phyloP scores from a whole-genome alignment of 2,888 invertebrate species.

The Eupithecia insigniata region DNA sequence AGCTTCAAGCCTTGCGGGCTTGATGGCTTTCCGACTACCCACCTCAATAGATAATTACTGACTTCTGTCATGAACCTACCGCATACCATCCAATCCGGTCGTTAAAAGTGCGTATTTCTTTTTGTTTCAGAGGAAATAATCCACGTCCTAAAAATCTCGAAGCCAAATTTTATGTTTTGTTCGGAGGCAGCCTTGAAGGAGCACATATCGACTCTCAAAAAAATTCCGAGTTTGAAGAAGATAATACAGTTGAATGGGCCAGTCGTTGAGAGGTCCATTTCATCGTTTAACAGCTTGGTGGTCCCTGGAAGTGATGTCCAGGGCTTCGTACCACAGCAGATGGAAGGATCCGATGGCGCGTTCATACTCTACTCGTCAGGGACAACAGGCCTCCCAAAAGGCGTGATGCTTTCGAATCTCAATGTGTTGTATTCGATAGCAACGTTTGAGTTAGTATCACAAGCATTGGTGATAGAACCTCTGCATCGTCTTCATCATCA shows the following conservation, averaged over 20 bases:
- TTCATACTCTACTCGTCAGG: conserved; percentile 86
- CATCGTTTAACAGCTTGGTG: conserved; percentile 45
- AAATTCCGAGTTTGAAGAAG: conserved; percentile 68
- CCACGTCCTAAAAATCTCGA: conserved; percentile 87
- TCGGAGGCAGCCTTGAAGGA: conserved; percentile 71
- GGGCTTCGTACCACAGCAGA: conserved; percentile 50
- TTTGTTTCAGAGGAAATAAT: conserved; percentile 60
- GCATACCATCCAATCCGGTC: background rate
- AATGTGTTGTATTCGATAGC: conserved; percentile 74
- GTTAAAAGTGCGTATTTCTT: background rate
- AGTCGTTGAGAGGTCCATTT: conserved; percentile 45
- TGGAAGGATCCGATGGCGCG: conserved; percentile 55
- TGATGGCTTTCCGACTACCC: background rate
- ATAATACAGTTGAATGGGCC: conserved; percentile 86
- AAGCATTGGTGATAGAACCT: background rate
- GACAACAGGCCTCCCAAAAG: conserved; percentile 92
- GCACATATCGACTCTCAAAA: conserved; percentile 53
- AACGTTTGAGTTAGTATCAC: conserved; percentile 71
- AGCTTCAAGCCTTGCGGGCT: background rate
- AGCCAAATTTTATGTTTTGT: conserved; percentile 86
- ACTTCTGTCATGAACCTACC: background rate
- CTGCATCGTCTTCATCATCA: background rate
- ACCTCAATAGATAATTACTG: background rate
- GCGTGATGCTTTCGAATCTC: conserved; percentile 87
- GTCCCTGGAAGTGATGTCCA: conserved; percentile 42